Percentiles rank a stretch among this genome's conserved stretches.
Conservation (phyloP, 2,113 vertebrate genomes). For the Paradoxurus hermaphroditus region DNA sequence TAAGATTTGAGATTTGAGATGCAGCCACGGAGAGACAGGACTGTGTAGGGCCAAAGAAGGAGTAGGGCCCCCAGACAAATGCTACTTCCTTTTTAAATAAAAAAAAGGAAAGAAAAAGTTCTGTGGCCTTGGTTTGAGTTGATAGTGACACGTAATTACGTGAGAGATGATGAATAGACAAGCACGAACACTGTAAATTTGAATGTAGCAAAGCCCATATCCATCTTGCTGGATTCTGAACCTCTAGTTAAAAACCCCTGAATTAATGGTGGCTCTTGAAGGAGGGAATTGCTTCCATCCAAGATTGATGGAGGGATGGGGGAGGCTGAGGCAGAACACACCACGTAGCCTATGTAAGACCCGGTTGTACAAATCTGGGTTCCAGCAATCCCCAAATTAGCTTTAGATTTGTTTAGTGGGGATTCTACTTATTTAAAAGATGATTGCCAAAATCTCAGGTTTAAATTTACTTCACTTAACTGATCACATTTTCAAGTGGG, state of each 20-base stretch:
- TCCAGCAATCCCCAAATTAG: background rate
- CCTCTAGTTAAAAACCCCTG: background rate
- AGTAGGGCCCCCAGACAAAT: background rate
- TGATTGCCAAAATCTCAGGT: background rate
- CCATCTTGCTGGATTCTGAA: background rate
- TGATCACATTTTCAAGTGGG: background rate
- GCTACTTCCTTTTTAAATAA: background rate
- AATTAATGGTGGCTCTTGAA: background rate
- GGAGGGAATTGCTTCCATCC: background rate
- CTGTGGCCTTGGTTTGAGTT: background rate
- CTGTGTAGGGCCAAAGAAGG: background rate
- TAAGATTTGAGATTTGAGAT: background rate
- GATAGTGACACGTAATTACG: background rate
- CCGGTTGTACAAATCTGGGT: background rate
- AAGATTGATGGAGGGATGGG: background rate
- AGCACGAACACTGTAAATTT: background rate
- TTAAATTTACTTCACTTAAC: background rate
- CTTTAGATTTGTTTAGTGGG: background rate
- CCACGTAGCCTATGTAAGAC: background rate
- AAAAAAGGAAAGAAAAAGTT: background rate
- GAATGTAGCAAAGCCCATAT: background rate
- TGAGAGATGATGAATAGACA: background rate
- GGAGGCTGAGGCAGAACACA: background rate
- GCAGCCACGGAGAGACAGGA: background rate
- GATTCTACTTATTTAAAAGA: background rate